These are phyloP conservation scores for Caenorhabditis uteleia DNA, from an alignment of 2,888 invertebrate genomes.

Conservation along the genomic window DNA sequence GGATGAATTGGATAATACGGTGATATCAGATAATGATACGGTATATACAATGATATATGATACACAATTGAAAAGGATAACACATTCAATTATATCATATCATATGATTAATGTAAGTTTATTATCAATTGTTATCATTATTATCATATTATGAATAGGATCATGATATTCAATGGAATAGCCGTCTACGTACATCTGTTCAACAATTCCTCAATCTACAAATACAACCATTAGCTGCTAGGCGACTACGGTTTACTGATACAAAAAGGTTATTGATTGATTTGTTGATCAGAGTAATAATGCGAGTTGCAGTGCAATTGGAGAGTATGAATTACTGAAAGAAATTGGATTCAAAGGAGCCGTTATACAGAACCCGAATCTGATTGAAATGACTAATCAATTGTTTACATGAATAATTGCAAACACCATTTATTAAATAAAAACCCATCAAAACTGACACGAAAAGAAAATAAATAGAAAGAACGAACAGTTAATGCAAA, in stretches of 20 bases:
- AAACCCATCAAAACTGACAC: constrained; percentile 4
- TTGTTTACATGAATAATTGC: constrained; percentile 21
- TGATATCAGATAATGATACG: constrained; percentile 3
- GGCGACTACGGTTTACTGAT: constrained; percentile 15
- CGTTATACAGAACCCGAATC: constrained; percentile 35
- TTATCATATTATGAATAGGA: constrained; percentile 5
- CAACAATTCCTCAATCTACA: constrained; percentile 7
- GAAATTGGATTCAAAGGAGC: constrained; percentile 36
- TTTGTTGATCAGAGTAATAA: not conserved
- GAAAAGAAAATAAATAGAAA: too few relatives aligned
- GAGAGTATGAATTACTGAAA: constrained; percentile 25
- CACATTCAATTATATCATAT: constrained; percentile 31
- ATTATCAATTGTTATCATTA: not conserved
- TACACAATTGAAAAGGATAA: constrained; percentile 6
- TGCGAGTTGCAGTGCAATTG: constrained; percentile 17
- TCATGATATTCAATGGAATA: constrained; percentile 21
- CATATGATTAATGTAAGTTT: constrained; percentile 18
- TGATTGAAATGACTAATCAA: constrained; percentile 29
- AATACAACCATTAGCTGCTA: constrained; percentile 27
- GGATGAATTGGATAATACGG: constrained; percentile 5
- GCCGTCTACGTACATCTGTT: constrained; percentile 20
- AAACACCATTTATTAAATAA: constrained; percentile 3
- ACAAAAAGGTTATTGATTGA: constrained; percentile 14
- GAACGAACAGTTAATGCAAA: too few relatives aligned
- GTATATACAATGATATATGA: constrained; percentile 33